phyloP scores from a whole-genome alignment of 2,113 vertebrate species.

The Alligator sinensis region DNA sequence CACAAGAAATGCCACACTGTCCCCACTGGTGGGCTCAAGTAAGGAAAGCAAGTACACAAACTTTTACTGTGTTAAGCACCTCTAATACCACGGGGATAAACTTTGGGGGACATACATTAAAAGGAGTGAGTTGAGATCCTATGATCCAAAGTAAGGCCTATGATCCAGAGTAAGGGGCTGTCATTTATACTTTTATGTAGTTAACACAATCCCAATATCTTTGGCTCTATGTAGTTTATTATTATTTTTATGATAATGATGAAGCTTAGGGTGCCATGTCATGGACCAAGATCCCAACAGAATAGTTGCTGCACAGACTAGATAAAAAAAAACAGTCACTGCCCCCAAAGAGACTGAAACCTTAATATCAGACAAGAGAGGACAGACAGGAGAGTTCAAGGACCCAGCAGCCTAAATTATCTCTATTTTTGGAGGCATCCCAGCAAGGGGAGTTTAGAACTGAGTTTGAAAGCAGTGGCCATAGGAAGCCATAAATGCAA shows the following conservation, averaged over 20 bases:
- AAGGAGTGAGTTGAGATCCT: not conserved
- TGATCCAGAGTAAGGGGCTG: not conserved
- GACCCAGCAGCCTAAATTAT: not conserved
- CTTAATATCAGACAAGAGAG: not conserved
- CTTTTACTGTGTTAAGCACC: constrained; percentile 85
- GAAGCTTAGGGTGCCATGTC: not conserved
- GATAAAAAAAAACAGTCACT: not conserved
- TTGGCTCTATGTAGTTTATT: not conserved
- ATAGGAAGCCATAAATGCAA: not conserved
- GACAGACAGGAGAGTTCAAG: not conserved
- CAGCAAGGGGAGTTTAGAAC: not conserved
- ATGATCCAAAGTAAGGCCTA: not conserved
- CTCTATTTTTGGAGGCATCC: not conserved
- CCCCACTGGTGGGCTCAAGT: constrained; percentile 99
- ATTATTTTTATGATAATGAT: not conserved
- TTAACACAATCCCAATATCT: not conserved
- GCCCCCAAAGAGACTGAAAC: not conserved
- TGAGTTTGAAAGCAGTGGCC: not conserved
- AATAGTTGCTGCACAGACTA: not conserved
- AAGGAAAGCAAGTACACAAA: constrained; percentile 99
- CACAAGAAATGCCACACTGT: constrained; percentile 99
- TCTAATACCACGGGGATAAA: constrained; percentile 30
- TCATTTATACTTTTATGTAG: not conserved
- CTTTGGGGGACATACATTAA: not conserved
- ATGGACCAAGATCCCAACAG: not conserved